Evolutionary conservation across 2,888 invertebrate genomes (phyloP).

Genomic region (Shargacucullia verbasci): DNA sequence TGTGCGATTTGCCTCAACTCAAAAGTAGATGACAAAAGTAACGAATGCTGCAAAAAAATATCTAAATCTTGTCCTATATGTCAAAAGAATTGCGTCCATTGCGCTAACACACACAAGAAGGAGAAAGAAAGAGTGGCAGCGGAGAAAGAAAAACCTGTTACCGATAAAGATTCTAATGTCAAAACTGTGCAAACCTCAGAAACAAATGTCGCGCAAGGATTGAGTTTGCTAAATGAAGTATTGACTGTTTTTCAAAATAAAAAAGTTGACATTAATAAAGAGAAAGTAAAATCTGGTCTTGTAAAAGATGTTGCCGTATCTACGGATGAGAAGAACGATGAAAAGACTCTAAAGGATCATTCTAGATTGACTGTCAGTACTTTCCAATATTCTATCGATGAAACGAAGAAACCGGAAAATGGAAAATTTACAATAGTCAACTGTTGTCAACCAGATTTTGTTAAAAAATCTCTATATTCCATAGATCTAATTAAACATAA

Average conservation of each 20-base stretch:
- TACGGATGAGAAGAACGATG: slow-evolving; percentile 63
- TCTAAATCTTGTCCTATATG: slow-evolving; percentile 64
- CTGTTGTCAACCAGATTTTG: slow-evolving; percentile 63
- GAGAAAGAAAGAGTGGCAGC: slow-evolving; percentile 28
- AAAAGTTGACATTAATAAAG: slow-evolving; percentile 61
- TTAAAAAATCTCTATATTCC: slow-evolving; percentile 54
- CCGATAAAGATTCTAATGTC: slow-evolving; percentile 30
- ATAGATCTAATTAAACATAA: slow-evolving; percentile 74
- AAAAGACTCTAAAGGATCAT: slow-evolving; percentile 46
- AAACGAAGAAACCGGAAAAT: slow-evolving; percentile 48
- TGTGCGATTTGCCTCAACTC: slow-evolving; percentile 76
- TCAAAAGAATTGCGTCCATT: slow-evolving; percentile 48
- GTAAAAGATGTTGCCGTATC: slow-evolving; percentile 72
- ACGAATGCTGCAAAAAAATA: slow-evolving; percentile 50
- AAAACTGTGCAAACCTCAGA: slow-evolving; percentile 73
- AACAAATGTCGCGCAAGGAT: slow-evolving; percentile 66
- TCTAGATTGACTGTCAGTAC: slow-evolving; percentile 57
- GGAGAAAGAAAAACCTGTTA: slow-evolving; percentile 9
- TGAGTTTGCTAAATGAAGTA: slow-evolving; percentile 79
- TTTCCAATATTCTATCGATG: slow-evolving; percentile 72
- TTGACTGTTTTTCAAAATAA: slow-evolving; percentile 78
- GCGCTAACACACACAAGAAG: slow-evolving; percentile 20
- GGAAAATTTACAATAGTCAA: slow-evolving; percentile 69
- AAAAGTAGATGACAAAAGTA: slow-evolving; percentile 32
- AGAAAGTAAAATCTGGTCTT: slow-evolving; percentile 59